These are phyloP conservation scores for Drosophila stalkeri DNA, from an alignment of 2,888 invertebrate species.

Conservation along the genomic window DNA sequence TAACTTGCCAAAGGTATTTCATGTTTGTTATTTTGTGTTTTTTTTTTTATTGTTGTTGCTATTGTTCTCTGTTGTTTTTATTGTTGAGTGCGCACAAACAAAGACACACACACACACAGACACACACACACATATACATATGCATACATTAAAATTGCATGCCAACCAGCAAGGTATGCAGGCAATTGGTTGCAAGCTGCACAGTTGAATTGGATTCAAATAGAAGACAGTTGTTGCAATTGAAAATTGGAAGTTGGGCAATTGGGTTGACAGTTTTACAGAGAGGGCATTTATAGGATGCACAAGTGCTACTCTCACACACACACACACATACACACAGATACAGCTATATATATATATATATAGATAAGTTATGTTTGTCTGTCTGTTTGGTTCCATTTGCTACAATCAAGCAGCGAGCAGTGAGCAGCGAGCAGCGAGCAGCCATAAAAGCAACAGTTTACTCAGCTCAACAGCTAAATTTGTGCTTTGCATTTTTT, in stretches of 20 bases:
- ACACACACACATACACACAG: not conserved
- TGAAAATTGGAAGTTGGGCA: conserved; percentile 30
- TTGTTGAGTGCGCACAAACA: conserved; percentile 28
- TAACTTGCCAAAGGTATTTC: conserved; percentile 38
- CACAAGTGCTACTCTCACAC: conserved; percentile 20
- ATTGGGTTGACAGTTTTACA: conserved; percentile 39
- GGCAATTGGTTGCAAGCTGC: conserved; percentile 20
- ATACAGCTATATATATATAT: not conserved
- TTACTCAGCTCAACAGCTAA: conserved; percentile 25
- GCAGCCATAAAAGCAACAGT: conserved; percentile 32
- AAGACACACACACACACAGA: conserved; percentile 16
- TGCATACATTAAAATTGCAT: conserved; percentile 73
- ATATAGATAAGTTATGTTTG: not conserved
- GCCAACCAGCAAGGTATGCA: conserved; percentile 52
- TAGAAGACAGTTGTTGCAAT: conserved; percentile 13
- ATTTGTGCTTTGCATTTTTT: conserved; percentile 22
- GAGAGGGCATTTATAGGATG: conserved; percentile 38
- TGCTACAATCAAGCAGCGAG: conserved; percentile 28
- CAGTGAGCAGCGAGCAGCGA: conserved; percentile 5
- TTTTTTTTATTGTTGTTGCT: conserved; percentile 17
- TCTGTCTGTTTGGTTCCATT: conserved; percentile 7
- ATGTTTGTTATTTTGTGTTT: conserved; percentile 4
- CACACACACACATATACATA: conserved; percentile 6
- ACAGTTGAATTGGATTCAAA: conserved; percentile 4
- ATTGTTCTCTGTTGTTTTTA: conserved; percentile 33